A percentile compares a stretch with the other conserved stretches of the same genome.
These are phyloP conservation scores for Gorsachius magnificus DNA, from an alignment of 2,797 vertebrate genomes.

Conservation along the genomic window DNA sequence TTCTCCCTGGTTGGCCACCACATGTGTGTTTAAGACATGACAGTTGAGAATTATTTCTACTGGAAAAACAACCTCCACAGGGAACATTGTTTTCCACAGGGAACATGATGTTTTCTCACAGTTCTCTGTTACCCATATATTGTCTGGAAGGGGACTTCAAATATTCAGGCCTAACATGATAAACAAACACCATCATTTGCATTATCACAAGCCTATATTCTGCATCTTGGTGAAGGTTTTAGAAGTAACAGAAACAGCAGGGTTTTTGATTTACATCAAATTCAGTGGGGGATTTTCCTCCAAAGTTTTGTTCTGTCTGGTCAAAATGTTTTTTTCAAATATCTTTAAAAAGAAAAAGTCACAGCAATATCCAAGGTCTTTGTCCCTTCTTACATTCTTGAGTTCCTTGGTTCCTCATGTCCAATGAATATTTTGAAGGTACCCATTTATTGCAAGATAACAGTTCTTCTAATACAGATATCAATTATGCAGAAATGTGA, in stretches of 20 bases:
- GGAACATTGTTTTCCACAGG: background rate
- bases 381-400: background rate
- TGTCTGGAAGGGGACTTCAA: background rate
- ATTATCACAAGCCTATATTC: background rate
- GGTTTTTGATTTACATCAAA: background rate
- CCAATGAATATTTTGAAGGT: constrained; percentile 13
- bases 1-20: background rate
- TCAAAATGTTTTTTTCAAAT: background rate
- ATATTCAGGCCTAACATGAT: background rate
- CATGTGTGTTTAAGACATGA: background rate
- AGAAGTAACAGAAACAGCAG: background rate
- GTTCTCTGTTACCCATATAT: background rate
- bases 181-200: background rate
- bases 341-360: background rate
- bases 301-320: background rate
- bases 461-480: constrained; percentile 11
- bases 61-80: background rate
- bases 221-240: background rate
- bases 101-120: background rate
- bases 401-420: background rate
- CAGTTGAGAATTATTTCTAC: background rate
- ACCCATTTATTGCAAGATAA: background rate
- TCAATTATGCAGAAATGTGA: constrained; percentile 45
- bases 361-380: background rate
- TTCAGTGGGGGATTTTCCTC: background rate